Conservation (phyloP, 2,888 invertebrate species). For the Baronia brevicornis region DNA sequence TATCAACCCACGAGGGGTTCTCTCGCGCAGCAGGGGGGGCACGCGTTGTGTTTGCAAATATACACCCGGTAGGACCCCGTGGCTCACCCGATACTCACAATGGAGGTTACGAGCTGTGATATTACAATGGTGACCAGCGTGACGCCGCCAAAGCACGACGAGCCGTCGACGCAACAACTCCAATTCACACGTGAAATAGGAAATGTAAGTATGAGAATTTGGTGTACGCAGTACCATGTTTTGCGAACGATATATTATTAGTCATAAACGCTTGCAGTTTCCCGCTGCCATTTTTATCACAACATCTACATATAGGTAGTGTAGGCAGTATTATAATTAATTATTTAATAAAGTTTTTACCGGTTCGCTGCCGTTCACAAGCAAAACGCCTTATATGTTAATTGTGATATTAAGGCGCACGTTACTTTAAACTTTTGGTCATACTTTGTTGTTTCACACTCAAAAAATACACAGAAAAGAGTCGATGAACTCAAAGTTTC, state of each 20-base stretch:
- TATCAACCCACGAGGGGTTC: conserved; percentile 34
- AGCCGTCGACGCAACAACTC: conserved; percentile 26
- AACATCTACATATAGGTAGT: conserved; percentile 10
- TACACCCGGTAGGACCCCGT: conserved; percentile 55
- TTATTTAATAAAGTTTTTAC: conserved; percentile 5
- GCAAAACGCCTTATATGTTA: no score
- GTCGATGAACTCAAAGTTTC: neutral
- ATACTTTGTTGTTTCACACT: neutral
- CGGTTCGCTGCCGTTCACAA: no score
- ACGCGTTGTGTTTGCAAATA: conserved; percentile 68
- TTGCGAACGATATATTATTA: conserved; percentile 14
- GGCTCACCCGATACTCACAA: conserved; percentile 25
- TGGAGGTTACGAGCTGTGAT: conserved; percentile 28
- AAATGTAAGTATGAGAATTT: conserved; percentile 37
- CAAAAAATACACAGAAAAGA: neutral
- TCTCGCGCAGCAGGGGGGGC: conserved; percentile 46
- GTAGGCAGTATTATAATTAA: conserved; percentile 6
- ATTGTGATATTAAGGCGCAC: no score
- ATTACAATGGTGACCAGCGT: conserved; percentile 57
- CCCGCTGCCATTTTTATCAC: conserved; percentile 11
- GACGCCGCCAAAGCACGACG: conserved; percentile 35
- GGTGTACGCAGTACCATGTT: conserved; percentile 15
- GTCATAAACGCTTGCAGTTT: conserved; percentile 13
- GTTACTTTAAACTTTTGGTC: no score
- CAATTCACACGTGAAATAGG: conserved; percentile 58